phyloP scores from a whole-genome alignment of 2,113 vertebrate genomes.

The Cyanoramphus novaezelandiae region DNA sequence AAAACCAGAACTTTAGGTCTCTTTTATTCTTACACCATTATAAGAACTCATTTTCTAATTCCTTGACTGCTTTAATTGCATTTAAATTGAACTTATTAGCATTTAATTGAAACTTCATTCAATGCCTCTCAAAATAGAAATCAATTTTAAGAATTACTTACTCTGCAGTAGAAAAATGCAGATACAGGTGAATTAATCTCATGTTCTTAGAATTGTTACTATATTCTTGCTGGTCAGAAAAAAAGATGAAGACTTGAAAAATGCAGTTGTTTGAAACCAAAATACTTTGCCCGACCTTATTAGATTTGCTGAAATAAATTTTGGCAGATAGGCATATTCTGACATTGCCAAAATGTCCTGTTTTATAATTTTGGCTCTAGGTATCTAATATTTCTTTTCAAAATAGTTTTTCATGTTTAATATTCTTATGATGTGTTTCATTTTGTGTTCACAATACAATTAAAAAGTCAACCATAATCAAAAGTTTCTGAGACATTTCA shows the following conservation, averaged over 20 bases:
- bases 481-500: not conserved
- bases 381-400: constrained; percentile 24
- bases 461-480: constrained; percentile 25
- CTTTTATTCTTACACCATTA: not conserved
- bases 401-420: not conserved
- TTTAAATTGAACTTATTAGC: not conserved
- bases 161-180: not conserved
- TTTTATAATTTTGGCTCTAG: not conserved
- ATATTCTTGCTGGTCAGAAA: not conserved
- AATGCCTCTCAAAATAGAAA: not conserved
- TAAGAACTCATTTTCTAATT: not conserved
- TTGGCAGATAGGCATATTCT: not conserved
- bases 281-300: not conserved
- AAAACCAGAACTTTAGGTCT: not conserved
- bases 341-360: not conserved
- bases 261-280: not conserved
- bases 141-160: not conserved
- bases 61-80: not conserved
- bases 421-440: constrained; percentile 42
- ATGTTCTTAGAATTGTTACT: not conserved
- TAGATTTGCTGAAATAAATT: not conserved
- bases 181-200: not conserved
- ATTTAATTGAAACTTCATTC: not conserved
- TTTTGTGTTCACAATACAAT: constrained; percentile 35
- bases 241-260: not conserved